Evolutionary conservation across 2,888 invertebrate genomes (phyloP).

Genomic region (Drosophila prostipennis): DNA sequence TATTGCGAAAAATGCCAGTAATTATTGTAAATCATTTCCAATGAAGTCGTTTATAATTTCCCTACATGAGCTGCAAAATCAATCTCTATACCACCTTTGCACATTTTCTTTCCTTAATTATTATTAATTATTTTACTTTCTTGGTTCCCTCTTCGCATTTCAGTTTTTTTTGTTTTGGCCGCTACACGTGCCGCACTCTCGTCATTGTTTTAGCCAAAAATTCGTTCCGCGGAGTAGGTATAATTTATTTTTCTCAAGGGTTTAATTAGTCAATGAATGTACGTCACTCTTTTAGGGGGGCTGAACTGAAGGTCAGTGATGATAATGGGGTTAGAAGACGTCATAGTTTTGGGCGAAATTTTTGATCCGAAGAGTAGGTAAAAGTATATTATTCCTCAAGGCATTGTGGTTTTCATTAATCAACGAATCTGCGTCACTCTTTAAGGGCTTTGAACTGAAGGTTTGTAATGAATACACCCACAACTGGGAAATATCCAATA

Average conservation of each 20-base stretch:
- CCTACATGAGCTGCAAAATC: conserved; percentile 15
- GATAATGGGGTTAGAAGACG: neutral
- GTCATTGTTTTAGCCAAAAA: conserved; percentile 26
- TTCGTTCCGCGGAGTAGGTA: conserved; percentile 10
- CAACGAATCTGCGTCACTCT: neutral
- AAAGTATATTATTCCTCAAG: neutral
- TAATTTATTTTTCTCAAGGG: conserved; percentile 7
- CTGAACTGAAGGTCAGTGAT: neutral
- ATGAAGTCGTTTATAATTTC: conserved; percentile 7
- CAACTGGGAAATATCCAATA: conserved; percentile 7
- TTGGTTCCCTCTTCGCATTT: conserved; percentile 2
- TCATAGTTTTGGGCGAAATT: neutral
- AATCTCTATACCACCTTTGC: conserved; percentile 4
- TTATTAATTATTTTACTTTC: conserved; percentile 31
- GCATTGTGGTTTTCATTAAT: neutral
- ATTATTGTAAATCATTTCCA: conserved; percentile 25
- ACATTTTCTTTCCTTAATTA: conserved; percentile 19
- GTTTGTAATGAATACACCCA: neutral
- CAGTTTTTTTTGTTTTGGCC: neutral
- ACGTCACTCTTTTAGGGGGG: neutral
- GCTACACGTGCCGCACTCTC: conserved; percentile 39
- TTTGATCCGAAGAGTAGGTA: neutral
- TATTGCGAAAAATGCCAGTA: conserved; percentile 8
- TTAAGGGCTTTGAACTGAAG: neutral
- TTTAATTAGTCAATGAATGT: conserved; percentile 23